phyloP scores from a whole-genome alignment of 2,113 vertebrate species.

The Heptranchias perlo region DNA sequence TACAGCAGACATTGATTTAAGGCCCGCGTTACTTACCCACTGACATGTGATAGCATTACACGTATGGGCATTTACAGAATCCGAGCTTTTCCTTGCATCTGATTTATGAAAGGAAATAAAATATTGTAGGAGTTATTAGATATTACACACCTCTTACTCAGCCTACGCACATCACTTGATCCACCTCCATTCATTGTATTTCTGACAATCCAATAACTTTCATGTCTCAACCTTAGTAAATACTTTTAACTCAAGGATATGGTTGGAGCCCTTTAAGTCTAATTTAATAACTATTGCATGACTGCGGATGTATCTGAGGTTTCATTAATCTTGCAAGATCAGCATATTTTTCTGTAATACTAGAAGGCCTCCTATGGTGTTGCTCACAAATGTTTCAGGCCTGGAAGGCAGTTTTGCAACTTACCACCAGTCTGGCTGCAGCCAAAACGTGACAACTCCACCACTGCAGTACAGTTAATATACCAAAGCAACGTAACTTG shows the following conservation, averaged over 20 bases:
- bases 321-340: background rate
- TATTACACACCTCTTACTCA: background rate
- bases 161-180: background rate
- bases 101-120: background rate
- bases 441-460: background rate
- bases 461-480: background rate
- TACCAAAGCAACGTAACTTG: background rate
- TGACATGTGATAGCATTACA: background rate
- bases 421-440: background rate
- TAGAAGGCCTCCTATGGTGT: background rate
- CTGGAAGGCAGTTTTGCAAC: background rate
- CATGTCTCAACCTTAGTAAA: background rate
- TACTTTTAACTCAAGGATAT: background rate
- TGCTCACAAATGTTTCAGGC: background rate
- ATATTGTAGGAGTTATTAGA: background rate
- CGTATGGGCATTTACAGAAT: background rate
- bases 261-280: background rate
- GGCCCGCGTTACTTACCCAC: background rate
- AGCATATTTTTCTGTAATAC: background rate
- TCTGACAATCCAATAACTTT: background rate
- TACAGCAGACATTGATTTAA: conserved; percentile 5
- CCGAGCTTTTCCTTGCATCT: background rate
- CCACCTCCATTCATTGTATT: background rate
- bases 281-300: background rate
- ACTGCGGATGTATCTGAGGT: background rate